Conservation (phyloP, 1,140 invertebrate genomes). For the Manduca sexta region DNA sequence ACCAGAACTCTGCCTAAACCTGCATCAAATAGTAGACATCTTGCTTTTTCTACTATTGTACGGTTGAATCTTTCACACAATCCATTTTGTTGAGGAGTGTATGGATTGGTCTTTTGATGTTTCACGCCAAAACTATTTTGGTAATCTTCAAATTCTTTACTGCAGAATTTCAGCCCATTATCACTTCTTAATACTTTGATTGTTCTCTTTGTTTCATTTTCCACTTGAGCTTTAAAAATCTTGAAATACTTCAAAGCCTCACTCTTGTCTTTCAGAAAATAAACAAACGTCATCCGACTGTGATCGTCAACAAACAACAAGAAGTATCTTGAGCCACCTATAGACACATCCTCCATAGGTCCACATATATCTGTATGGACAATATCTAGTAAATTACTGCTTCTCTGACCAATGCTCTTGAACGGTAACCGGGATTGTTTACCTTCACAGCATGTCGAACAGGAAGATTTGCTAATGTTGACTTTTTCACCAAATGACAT, state of each 20-base stretch:
- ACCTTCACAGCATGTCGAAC: slow-evolving; percentile 6
- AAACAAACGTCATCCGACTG: slow-evolving; percentile 4
- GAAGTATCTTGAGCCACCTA: slow-evolving; percentile 5
- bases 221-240: not conserved
- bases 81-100: slow-evolving; percentile 2
- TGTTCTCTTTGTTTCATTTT: not conserved
- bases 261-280: slow-evolving; percentile 9
- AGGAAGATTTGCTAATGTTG: slow-evolving; percentile 3
- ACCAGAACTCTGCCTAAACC: not conserved
- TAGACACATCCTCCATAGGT: slow-evolving; percentile 4
- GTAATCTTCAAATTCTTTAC: not conserved
- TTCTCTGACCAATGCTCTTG: not conserved
- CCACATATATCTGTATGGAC: slow-evolving; percentile 10
- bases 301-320: slow-evolving; percentile 5
- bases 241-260: slow-evolving; percentile 4
- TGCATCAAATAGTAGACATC: not conserved
- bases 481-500: slow-evolving; percentile 1
- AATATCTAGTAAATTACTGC: not conserved
- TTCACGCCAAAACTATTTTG: not conserved
- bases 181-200: slow-evolving; percentile 1
- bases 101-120: slow-evolving; percentile 1
- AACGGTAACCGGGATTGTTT: slow-evolving; percentile 8
- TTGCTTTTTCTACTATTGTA: not conserved
- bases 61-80: not conserved
- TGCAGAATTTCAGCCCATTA: not conserved